Percentiles rank a stretch among this genome's conserved stretches.
Evolutionary conservation across 2,797 vertebrate species (phyloP).

Genomic region (Peromyscus aztecus): DNA sequence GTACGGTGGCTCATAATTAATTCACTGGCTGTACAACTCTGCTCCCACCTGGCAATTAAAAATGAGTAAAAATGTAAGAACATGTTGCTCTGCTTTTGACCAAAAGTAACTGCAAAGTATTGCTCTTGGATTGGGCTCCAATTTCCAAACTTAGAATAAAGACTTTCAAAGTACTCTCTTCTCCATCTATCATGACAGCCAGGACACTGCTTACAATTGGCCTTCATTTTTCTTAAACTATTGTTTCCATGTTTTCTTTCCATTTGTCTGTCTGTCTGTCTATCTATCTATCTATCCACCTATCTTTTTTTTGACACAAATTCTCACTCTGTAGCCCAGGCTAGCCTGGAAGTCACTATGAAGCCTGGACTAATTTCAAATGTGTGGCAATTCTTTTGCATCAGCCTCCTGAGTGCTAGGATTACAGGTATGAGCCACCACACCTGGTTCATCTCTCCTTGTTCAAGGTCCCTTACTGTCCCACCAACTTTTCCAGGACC

Average conservation of each 20-base stretch:
- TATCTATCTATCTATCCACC: not conserved
- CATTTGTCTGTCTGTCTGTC: not conserved
- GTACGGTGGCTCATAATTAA: not conserved
- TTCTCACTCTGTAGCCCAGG: not conserved
- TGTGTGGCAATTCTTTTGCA: not conserved
- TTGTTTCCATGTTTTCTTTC: not conserved
- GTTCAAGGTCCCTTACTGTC: not conserved
- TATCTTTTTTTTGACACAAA: not conserved
- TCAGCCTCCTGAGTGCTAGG: not conserved
- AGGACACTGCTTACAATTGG: not conserved
- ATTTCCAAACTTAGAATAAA: slow-evolving; percentile 31
- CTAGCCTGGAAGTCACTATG: not conserved
- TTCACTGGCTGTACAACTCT: not conserved
- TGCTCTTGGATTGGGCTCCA: not conserved
- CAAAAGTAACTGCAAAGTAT: not conserved
- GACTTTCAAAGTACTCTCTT: slow-evolving; percentile 1
- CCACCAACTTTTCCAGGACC: not conserved
- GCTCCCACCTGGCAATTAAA: slow-evolving; percentile 33
- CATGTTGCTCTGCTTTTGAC: not conserved
- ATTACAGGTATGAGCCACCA: not conserved
- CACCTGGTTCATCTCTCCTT: not conserved
- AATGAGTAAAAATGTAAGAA: slow-evolving; percentile 33
- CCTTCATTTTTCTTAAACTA: not conserved
- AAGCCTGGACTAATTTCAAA: not conserved
- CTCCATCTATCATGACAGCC: not conserved